phyloP scores from a whole-genome alignment of 2,888 invertebrate genomes.

The Lissocephala sabroskyi region DNA sequence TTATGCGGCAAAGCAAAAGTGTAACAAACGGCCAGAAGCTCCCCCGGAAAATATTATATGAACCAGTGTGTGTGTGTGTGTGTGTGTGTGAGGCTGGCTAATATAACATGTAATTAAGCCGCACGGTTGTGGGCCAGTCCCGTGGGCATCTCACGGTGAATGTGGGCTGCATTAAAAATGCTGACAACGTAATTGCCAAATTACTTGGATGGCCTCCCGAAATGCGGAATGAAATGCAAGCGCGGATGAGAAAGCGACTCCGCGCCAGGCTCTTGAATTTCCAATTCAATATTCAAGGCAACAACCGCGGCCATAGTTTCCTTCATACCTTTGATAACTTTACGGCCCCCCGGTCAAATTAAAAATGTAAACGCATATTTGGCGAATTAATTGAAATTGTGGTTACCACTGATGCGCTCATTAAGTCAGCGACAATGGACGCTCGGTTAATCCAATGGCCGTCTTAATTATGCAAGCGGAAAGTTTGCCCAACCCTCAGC shows the following conservation, averaged over 20 bases:
- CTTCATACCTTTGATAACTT: too few relatives aligned
- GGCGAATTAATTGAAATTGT: constrained; percentile 34
- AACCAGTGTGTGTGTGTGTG: too few relatives aligned
- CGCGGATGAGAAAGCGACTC: constrained; percentile 50
- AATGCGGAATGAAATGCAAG: too few relatives aligned
- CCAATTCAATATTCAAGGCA: constrained; percentile 64
- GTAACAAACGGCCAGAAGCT: neutral
- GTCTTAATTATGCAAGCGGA: too few relatives aligned
- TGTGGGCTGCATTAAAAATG: constrained; percentile 56
- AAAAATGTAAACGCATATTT: constrained; percentile 30
- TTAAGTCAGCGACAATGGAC: too few relatives aligned
- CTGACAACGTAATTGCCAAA: constrained; percentile 53
- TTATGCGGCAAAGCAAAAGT: constrained; percentile 14
- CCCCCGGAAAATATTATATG: too few relatives aligned
- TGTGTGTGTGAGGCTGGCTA: too few relatives aligned
- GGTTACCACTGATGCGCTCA: neutral
- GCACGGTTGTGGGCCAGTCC: neutral
- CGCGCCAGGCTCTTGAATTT: constrained; percentile 56
- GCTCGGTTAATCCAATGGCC: too few relatives aligned
- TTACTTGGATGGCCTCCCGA: constrained; percentile 48
- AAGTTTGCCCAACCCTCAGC: too few relatives aligned
- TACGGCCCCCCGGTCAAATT: constrained; percentile 14
- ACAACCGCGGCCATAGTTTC: too few relatives aligned
- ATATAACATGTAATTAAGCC: constrained; percentile 49
- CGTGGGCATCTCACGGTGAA: neutral